Conservation (phyloP, 2,888 invertebrate species). For the Xiphydria camelus region DNA sequence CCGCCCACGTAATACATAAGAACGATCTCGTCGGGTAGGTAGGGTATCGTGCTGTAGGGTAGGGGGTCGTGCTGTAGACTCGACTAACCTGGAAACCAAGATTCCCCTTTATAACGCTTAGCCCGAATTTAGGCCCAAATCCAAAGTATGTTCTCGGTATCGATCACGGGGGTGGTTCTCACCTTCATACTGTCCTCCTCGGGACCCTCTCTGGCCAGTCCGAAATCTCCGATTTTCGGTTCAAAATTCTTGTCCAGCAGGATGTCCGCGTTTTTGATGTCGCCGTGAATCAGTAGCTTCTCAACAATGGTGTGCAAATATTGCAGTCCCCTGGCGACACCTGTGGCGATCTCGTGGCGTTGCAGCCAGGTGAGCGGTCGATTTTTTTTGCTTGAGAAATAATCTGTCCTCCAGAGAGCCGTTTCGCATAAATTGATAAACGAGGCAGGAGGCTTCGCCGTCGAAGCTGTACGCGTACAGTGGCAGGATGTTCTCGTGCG, state of each 20-base stretch:
- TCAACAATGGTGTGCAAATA: conserved; percentile 78
- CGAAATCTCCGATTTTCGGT: conserved; percentile 92
- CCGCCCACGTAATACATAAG: too few species aligned
- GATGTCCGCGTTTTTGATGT: conserved; percentile 93
- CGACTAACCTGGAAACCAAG: too few species aligned
- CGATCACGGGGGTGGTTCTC: too few species aligned
- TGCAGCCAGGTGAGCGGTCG: conserved; percentile 73
- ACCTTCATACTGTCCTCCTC: conserved; percentile 59
- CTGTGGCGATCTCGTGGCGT: conserved; percentile 75
- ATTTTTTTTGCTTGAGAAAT: conserved; percentile 53
- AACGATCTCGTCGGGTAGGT: too few species aligned
- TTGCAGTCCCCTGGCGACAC: conserved; percentile 83
- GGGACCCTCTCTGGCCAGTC: conserved; percentile 76
- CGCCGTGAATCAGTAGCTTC: conserved; percentile 86
- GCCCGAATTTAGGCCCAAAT: too few species aligned
- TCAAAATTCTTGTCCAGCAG: conserved; percentile 79
- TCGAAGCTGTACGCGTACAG: conserved; percentile 79
- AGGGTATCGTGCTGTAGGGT: too few species aligned
- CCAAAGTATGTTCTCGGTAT: too few species aligned
- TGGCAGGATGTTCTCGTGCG: conserved; percentile 85
- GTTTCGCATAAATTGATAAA: conserved; percentile 88
- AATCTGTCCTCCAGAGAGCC: conserved; percentile 84
- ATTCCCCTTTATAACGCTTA: too few species aligned
- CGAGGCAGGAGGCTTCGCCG: conserved; percentile 77
- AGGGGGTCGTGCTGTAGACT: too few species aligned